Conservation (phyloP, 1,140 invertebrate species). For the Laodelphax striatellus region DNA sequence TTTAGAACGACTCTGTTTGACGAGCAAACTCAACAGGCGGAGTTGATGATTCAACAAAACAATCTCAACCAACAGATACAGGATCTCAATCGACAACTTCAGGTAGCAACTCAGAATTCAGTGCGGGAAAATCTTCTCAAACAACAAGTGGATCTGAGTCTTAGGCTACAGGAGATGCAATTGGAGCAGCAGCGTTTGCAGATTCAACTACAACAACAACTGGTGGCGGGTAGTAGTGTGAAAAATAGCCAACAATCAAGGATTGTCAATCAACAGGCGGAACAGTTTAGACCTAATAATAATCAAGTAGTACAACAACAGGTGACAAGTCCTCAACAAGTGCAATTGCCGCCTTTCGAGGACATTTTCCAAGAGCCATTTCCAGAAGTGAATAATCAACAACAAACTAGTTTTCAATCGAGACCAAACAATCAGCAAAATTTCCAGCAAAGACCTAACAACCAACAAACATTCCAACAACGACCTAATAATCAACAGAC, state of each 20-base stretch:
- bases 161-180: constrained; percentile 19
- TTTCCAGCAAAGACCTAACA: neutral
- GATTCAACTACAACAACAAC: constrained; percentile 22
- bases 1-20: constrained; percentile 23
- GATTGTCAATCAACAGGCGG: constrained; percentile 2
- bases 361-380: neutral
- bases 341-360: too few species aligned
- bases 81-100: constrained; percentile 18
- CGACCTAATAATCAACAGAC: neutral
- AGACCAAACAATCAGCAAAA: neutral
- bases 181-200: constrained; percentile 17
- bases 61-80: constrained; percentile 23
- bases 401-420: neutral
- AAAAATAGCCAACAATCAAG: constrained; percentile 19
- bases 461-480: constrained; percentile 2
- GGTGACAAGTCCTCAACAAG: neutral
- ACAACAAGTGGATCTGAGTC: constrained; percentile 14
- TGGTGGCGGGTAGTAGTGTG: constrained; percentile 13
- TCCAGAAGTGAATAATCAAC: neutral
- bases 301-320: neutral
- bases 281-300: neutral
- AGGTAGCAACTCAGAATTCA: constrained; percentile 11
- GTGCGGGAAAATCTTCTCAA: constrained; percentile 5
- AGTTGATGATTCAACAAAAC: constrained; percentile 5
- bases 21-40: constrained; percentile 18